These are phyloP conservation scores for Stramonita haemastoma DNA, from an alignment of 2,888 invertebrate genomes.

Conservation along the genomic window DNA sequence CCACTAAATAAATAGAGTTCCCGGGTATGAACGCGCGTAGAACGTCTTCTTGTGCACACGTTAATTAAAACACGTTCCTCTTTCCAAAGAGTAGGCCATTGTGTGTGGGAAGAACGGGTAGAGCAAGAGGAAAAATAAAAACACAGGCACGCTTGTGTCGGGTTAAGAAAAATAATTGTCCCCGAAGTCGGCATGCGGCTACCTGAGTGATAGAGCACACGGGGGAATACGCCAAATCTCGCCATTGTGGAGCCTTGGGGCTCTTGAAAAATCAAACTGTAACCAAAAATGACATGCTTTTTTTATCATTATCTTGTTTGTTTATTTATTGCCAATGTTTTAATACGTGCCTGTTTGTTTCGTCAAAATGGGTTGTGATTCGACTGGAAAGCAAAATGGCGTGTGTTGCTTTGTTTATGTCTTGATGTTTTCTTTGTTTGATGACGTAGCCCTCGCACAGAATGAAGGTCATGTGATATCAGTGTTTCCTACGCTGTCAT, in stretches of 20 bases:
- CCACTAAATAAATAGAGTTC: too few species aligned
- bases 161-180: neutral
- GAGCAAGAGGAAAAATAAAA: neutral
- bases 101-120: neutral
- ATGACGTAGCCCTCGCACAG: too few species aligned
- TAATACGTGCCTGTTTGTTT: neutral
- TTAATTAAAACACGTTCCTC: too few species aligned
- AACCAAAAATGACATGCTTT: neutral
- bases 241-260: neutral
- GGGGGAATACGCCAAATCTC: neutral
- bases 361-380: neutral
- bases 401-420: neutral
- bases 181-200: neutral
- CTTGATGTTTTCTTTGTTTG: neutral
- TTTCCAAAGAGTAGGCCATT: too few species aligned
- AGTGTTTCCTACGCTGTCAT: neutral
- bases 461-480: neutral
- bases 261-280: neutral
- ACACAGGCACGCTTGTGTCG: neutral
- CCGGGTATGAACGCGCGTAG: too few species aligned
- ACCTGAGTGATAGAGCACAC: neutral
- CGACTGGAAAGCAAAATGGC: too few species aligned
- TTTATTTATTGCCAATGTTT: too few species aligned
- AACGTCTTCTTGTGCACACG: too few species aligned
- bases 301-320: too few species aligned